phyloP scores from a whole-genome alignment of 2,797 vertebrate genomes.

The Cryptoblepharus egeriae region DNA sequence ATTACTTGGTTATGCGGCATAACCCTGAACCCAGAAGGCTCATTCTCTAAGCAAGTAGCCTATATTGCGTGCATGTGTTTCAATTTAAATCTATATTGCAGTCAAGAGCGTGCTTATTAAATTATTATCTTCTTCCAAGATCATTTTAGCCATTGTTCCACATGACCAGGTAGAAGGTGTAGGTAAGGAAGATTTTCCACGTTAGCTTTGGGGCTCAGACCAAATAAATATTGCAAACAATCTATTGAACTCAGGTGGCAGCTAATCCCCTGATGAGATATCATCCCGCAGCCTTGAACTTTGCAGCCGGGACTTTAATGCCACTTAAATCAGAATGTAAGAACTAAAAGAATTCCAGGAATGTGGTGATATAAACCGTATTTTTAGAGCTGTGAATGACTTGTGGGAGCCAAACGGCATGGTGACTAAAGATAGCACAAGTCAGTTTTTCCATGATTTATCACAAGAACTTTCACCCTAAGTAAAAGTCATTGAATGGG shows the following conservation, averaged over 20 bases:
- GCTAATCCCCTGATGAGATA: conserved; percentile 79
- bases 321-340: conserved; percentile 89
- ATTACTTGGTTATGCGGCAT: too few species aligned
- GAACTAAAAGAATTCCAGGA: conserved; percentile 89
- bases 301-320: conserved; percentile 80
- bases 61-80: conserved; percentile 58
- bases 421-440: conserved; percentile 80
- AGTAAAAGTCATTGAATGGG: conserved; percentile 69
- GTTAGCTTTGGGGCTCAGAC: conserved; percentile 66
- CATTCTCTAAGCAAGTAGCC: background rate
- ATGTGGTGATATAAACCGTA: conserved; percentile 89
- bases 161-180: conserved; percentile 78
- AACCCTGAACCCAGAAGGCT: conserved; percentile 1
- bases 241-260: conserved; percentile 83
- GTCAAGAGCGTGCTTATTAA: conserved; percentile 57
- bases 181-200: conserved; percentile 68
- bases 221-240: conserved; percentile 78
- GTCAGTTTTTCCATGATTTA: conserved; percentile 82
- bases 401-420: conserved; percentile 72
- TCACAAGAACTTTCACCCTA: conserved; percentile 69
- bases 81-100: conserved; percentile 64
- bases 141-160: conserved; percentile 63
- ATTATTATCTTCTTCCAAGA: conserved; percentile 65
- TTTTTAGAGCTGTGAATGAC: conserved; percentile 94
- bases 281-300: conserved; percentile 78